Evolutionary conservation across 2,797 vertebrate species (phyloP).

Genomic region (Sebastes oblongus): DNA sequence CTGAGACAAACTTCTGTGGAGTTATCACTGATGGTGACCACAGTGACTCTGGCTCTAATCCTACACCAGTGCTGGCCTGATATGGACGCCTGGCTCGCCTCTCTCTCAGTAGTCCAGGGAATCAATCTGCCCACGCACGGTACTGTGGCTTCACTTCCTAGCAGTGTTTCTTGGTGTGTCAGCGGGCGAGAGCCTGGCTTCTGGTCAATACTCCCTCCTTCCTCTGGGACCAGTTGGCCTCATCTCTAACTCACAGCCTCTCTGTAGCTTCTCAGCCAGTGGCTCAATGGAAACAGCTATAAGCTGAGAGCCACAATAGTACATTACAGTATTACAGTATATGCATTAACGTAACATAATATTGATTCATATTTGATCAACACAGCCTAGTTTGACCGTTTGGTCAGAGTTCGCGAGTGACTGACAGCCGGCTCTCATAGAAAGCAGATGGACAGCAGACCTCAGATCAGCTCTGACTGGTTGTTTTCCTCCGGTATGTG

Average conservation of each 20-base stretch:
- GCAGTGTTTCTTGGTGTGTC: conserved; percentile 34
- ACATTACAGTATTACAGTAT: not conserved
- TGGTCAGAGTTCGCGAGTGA: no score
- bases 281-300: conserved; percentile 15
- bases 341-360: no score
- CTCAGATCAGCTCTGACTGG: no score
- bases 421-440: no score
- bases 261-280: conserved; percentile 4
- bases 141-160: conserved; percentile 28
- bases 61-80: conserved; percentile 9
- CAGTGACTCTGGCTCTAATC: conserved; percentile 18
- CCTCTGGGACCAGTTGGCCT: conserved; percentile 35
- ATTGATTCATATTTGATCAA: no score
- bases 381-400: no score
- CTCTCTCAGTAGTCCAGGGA: conserved; percentile 25
- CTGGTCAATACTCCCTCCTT: conserved; percentile 42
- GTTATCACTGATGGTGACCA: not conserved
- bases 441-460: no score
- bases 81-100: conserved; percentile 27
- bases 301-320: not conserved
- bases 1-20: conserved; percentile 1
- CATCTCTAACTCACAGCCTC: conserved; percentile 23
- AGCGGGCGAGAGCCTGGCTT: conserved; percentile 29
- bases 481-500: no score
- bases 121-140: conserved; percentile 40